Evolutionary conservation across 1,140 invertebrate genomes (phyloP).

Genomic region (Pachypeltis micranthus): DNA sequence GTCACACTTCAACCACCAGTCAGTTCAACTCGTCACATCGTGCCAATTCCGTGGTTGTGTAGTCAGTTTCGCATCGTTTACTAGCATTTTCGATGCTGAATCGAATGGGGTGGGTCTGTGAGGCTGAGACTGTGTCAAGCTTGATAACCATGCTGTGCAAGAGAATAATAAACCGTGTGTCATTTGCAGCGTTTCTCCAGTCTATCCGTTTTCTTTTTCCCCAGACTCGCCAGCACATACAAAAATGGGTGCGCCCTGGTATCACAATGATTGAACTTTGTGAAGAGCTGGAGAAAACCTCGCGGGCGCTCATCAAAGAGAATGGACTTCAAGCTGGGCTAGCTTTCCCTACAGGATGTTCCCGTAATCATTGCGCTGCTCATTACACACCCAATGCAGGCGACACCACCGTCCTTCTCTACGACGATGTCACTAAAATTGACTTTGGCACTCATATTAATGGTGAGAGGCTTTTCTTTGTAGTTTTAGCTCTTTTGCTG

Average conservation of each 20-base stretch:
- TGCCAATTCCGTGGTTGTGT: too few species aligned
- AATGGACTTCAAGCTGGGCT: constrained; percentile 91
- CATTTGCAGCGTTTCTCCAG: too few species aligned
- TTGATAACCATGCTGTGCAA: too few species aligned
- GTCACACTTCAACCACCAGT: too few species aligned
- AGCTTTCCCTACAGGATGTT: constrained; percentile 98
- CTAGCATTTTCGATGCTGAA: too few species aligned
- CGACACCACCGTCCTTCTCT: constrained; percentile 84
- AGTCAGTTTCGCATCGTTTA: too few species aligned
- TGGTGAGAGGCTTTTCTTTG: constrained; percentile 39
- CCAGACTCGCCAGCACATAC: constrained; percentile 81
- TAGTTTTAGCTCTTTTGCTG: background rate
- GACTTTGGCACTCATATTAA: constrained; percentile 99
- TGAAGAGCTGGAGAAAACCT: constrained; percentile 87
- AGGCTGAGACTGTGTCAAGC: too few species aligned
- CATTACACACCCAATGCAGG: constrained; percentile 99
- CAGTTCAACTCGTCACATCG: too few species aligned
- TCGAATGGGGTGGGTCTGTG: too few species aligned
- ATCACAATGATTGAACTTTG: constrained; percentile 99
- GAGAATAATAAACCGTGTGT: too few species aligned
- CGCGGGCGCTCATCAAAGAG: constrained; percentile 84
- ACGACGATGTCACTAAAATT: constrained; percentile 98
- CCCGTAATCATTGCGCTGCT: constrained; percentile 95
- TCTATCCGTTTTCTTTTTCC: too few species aligned
- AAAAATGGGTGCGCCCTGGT: constrained; percentile 86